Conservation (phyloP, 1,140 invertebrate genomes). For the Drosophila orena region DNA sequence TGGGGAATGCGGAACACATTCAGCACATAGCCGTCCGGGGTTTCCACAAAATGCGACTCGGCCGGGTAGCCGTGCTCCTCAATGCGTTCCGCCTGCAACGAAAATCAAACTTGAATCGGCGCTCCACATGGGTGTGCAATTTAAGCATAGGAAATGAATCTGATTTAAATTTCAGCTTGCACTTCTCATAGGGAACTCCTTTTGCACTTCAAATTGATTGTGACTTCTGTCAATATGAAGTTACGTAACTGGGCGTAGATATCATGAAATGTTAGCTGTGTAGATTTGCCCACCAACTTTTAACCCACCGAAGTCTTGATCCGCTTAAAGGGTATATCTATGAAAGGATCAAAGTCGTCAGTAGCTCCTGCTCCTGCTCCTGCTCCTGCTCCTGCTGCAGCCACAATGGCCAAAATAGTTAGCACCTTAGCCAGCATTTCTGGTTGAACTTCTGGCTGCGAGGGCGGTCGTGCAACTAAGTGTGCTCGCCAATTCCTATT, state of each 20-base stretch:
- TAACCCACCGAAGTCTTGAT: conserved; percentile 61
- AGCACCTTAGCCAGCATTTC: conserved; percentile 39
- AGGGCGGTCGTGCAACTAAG: conserved; percentile 28
- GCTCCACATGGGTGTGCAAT: not conserved
- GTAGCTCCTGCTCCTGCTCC: too few relatives aligned
- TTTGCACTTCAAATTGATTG: too few relatives aligned
- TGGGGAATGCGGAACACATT: conserved; percentile 86
- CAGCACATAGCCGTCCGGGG: conserved; percentile 86
- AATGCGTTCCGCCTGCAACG: conserved; percentile 72
- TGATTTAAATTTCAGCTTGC: too few relatives aligned
- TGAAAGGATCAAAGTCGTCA: conserved; percentile 49
- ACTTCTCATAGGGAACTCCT: too few relatives aligned
- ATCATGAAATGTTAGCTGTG: too few relatives aligned
- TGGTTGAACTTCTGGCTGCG: conserved; percentile 6
- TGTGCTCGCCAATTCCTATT: conserved; percentile 6
- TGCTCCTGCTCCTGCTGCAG: too few relatives aligned
- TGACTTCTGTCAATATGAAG: too few relatives aligned
- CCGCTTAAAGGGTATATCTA: conserved; percentile 71
- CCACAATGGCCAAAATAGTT: conserved; percentile 39
- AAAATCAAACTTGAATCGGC: not conserved
- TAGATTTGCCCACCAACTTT: not conserved
- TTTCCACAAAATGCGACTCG: conserved; percentile 86
- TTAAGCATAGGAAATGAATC: not conserved
- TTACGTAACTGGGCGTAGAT: too few relatives aligned
- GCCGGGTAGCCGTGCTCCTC: conserved; percentile 85